phyloP scores from a whole-genome alignment of 2,797 vertebrate species.

The Enteromius radiatus region DNA sequence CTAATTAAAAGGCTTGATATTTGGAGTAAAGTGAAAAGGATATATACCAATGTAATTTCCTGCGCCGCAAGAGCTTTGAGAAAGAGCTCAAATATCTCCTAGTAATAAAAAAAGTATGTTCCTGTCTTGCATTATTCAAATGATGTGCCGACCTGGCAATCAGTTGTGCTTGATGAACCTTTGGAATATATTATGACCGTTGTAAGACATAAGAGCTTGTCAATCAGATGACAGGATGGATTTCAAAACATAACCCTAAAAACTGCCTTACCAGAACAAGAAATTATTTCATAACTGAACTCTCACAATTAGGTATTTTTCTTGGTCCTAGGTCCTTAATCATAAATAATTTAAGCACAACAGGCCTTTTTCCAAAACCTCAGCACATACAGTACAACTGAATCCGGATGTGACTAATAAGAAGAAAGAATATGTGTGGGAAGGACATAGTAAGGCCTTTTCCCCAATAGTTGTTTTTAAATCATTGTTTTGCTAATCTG shows the following conservation, averaged over 20 bases:
- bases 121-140: conserved; percentile 38
- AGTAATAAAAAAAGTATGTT: conserved; percentile 16
- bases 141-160: conserved; percentile 5
- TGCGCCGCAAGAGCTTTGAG: neutral
- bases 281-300: neutral
- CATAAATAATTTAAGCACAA: neutral
- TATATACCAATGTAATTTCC: conserved; percentile 15
- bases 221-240: conserved; percentile 32
- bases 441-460: neutral
- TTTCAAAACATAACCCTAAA: conserved; percentile 22
- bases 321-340: neutral
- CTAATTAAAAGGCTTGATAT: conserved; percentile 20
- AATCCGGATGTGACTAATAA: neutral
- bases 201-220: conserved; percentile 33
- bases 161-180: conserved; percentile 31
- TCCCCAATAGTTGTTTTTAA: neutral
- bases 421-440: neutral
- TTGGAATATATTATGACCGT: conserved; percentile 32
- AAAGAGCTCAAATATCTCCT: conserved; percentile 16
- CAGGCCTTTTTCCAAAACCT: neutral
- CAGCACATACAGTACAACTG: neutral
- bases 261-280: conserved; percentile 19
- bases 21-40: neutral
- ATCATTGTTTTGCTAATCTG: conserved; percentile 16
- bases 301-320: neutral